Percentiles rank a stretch among this genome's conserved stretches.
phyloP scores from a whole-genome alignment of 2,113 vertebrate species.

The Clarias batrachus region DNA sequence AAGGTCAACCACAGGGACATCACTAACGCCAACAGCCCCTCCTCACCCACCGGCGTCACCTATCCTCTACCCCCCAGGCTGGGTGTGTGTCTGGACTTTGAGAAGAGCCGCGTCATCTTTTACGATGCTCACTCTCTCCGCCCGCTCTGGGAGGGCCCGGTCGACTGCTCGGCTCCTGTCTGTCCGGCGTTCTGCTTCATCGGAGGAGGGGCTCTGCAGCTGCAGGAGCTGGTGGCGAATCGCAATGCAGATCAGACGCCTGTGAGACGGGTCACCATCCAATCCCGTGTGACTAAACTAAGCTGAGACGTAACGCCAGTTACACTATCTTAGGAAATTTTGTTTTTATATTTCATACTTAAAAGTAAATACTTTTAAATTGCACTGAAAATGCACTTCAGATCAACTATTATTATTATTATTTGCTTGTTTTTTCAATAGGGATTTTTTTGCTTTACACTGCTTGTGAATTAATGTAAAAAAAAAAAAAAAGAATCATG shows the following conservation, averaged over 20 bases:
- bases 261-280: constrained; percentile 86
- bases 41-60: constrained; percentile 76
- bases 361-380: constrained; percentile 69
- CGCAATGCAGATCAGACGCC: constrained; percentile 79
- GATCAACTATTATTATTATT: constrained; percentile 54
- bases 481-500: constrained; percentile 4
- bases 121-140: constrained; percentile 92
- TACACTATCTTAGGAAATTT: constrained; percentile 64
- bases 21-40: constrained; percentile 69
- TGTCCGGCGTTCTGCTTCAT: constrained; percentile 97
- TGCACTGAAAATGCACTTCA: constrained; percentile 71
- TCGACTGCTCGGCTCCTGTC: constrained; percentile 92
- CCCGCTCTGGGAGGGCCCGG: constrained; percentile 86
- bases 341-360: constrained; percentile 69
- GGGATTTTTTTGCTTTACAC: constrained; percentile 57
- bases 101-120: constrained; percentile 90
- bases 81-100: constrained; percentile 96
- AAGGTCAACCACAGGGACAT: constrained; percentile 63
- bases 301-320: constrained; percentile 58
- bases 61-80: constrained; percentile 89
- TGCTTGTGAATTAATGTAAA: constrained; percentile 32
- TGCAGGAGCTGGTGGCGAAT: constrained; percentile 91
- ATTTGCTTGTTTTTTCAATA: constrained; percentile 64
- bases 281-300: constrained; percentile 68
- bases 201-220: constrained; percentile 88